Base-by-base conservation (phyloP, 2,113 vertebrate genomes). In the Oenanthe melanoleuca region DNA sequence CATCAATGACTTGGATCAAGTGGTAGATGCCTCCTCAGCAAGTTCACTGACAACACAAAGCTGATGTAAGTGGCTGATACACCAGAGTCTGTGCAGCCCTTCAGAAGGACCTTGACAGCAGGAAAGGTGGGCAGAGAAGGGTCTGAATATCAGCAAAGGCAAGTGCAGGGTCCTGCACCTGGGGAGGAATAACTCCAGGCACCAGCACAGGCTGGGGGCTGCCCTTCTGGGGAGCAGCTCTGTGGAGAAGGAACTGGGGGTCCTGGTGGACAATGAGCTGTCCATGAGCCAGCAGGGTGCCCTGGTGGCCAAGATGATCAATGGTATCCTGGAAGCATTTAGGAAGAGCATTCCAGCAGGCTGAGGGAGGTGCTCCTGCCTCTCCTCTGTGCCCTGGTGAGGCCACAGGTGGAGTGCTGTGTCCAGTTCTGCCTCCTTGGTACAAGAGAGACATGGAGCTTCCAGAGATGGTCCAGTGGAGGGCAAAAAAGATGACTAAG, bases 1-100 rank as follows among this genome's bases (percentile, higher is more conserved):
- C 60, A 66, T 73, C 45, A 24, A n/a, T 38, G 44, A 59, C 15
- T 44, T 59, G 20, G 38, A 60, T 40, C n/a, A 67, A 82, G 18
- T 24, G 11, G 9, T 8, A 52, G 44, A 59, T n/a, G 15, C 47
- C 17, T 47, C 17, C 53, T n/a, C 38, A 69, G 40, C 47, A 82
- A 55, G n/a, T 61, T 40, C 47, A 75, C 24, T 38, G 38, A 31
- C 4, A 11, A 18, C 53, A 60, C 24, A 34, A 55, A 47, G 23
- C 20, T 60, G 77, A 5, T 53, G 66, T 0, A 1, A 59, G 23
- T 59, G 52, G 44, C 13, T 0, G 1, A 52, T n/a, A 81, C 15
- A 20, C n/a, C n/a, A 38, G 70, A 69, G 55, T 8, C 55, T 52
- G 19, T 53, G 78, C 38, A 53, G 28, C 53, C 53, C 72, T 86